These are phyloP conservation scores for Brotogeris chrysoptera DNA, from an alignment of 2,797 vertebrate species.

Conservation along the genomic window DNA sequence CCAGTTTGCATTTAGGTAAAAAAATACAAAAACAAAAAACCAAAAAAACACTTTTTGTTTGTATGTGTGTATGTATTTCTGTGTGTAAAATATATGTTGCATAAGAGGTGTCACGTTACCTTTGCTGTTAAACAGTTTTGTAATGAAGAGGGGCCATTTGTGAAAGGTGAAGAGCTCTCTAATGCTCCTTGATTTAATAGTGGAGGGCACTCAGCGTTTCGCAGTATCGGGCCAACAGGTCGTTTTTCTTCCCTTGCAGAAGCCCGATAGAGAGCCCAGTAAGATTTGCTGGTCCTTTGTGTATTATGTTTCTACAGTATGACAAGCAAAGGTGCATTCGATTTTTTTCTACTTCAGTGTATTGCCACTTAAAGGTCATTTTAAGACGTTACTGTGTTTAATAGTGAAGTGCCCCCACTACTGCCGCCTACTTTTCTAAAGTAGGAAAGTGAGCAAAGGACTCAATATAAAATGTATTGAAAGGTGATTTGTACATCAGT, in stretches of 20 bases:
- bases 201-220: conserved; percentile 53
- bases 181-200: conserved; percentile 1
- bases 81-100: conserved; percentile 81
- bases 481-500: conserved; percentile 28
- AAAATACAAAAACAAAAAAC: conserved; percentile 74
- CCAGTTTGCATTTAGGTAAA: conserved; percentile 97
- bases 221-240: conserved; percentile 6
- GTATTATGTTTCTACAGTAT: conserved; percentile 43
- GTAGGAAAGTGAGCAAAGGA: conserved; percentile 36
- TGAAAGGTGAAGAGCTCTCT: neutral
- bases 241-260: conserved; percentile 58
- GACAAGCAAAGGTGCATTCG: conserved; percentile 63
- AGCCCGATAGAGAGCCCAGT: conserved; percentile 64
- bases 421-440: neutral
- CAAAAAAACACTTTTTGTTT: conserved; percentile 78
- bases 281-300: conserved; percentile 64
- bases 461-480: neutral
- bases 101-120: conserved; percentile 79
- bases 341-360: conserved; percentile 64
- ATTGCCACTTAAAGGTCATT: conserved; percentile 17
- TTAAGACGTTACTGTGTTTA: conserved; percentile 34
- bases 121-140: conserved; percentile 76
- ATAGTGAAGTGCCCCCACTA: conserved; percentile 45
- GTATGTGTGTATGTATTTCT: conserved; percentile 82
- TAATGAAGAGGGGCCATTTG: conserved; percentile 35